Conservation (phyloP, 2,113 vertebrate genomes). For the Misgurnus mizolepis region DNA sequence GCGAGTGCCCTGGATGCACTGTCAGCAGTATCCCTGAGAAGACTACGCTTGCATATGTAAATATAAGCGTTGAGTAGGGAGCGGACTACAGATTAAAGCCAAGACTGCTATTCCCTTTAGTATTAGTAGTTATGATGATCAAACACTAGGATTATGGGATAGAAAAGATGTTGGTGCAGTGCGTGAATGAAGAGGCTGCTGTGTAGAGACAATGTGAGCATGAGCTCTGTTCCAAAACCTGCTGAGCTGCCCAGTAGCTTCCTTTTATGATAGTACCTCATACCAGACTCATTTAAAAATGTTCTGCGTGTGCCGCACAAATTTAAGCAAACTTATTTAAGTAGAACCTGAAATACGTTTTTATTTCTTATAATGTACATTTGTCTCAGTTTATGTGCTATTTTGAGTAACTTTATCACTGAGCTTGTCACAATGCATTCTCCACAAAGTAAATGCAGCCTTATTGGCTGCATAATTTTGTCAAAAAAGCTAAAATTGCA, state of each 20-base stretch:
- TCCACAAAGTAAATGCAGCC: not conserved
- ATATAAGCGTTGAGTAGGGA: conserved; percentile 6
- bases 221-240: not conserved
- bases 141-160: conserved; percentile 44
- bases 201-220: not conserved
- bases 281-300: no score
- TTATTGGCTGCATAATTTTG: no score
- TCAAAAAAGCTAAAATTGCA: no score
- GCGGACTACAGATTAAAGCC: conserved; percentile 33
- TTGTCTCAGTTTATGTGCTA: no score
- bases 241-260: no score
- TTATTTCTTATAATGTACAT: no score
- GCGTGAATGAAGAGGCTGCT: not conserved
- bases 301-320: no score
- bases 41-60: conserved; percentile 22
- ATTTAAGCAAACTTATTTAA: no score
- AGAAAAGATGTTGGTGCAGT: conserved; percentile 17
- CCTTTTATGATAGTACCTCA: no score
- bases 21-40: conserved; percentile 32
- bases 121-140: conserved; percentile 41
- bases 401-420: no score
- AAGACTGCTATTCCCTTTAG: conserved; percentile 12
- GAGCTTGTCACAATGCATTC: not conserved
- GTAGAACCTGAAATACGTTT: no score
- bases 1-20: conserved; percentile 14